These are phyloP conservation scores for Notospermus geniculatus DNA, from an alignment of 1,140 invertebrate species.

Conservation along the genomic window DNA sequence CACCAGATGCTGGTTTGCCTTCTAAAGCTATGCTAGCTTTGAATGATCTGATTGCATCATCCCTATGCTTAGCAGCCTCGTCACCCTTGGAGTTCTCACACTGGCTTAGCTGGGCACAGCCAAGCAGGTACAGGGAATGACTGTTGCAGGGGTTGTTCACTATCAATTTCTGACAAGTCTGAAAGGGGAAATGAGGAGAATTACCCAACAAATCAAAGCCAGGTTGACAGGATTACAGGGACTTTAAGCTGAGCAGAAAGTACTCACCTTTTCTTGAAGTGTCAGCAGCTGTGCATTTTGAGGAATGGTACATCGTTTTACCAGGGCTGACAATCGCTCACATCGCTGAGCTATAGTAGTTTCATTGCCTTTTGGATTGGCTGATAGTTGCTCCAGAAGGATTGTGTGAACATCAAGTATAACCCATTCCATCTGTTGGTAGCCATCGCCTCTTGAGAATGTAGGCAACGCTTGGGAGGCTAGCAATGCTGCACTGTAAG, in stretches of 20 bases:
- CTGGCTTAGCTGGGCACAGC: slow-evolving; percentile 42
- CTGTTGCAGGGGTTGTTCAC: slow-evolving; percentile 45
- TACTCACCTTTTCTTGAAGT: slow-evolving; percentile 45
- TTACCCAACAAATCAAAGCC: no score
- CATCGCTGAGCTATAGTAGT: slow-evolving; percentile 44
- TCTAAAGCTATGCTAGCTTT: slow-evolving; percentile 43
- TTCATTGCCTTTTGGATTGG: slow-evolving; percentile 27
- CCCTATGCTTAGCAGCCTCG: slow-evolving; percentile 33
- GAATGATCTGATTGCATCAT: slow-evolving; percentile 41
- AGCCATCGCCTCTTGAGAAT: slow-evolving; percentile 43
- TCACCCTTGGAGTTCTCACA: slow-evolving; percentile 43
- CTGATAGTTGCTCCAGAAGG: slow-evolving; percentile 36
- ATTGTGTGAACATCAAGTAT: slow-evolving; percentile 46
- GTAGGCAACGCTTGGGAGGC: slow-evolving; percentile 42
- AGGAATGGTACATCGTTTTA: slow-evolving; percentile 44
- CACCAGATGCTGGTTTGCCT: slow-evolving; percentile 42
- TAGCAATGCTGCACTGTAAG: slow-evolving; percentile 42
- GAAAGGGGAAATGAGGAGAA: slow-evolving; percentile 16
- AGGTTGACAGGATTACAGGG: no score
- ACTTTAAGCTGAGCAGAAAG: no score
- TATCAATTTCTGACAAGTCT: slow-evolving; percentile 51
- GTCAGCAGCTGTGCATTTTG: slow-evolving; percentile 41
- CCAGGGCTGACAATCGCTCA: slow-evolving; percentile 44
- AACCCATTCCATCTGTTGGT: slow-evolving; percentile 52
- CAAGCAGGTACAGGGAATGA: slow-evolving; percentile 46